A percentile compares a stretch with the other conserved stretches of the same genome.
These are phyloP conservation scores for Resseliella maxima DNA, from an alignment of 2,888 invertebrate genomes.

Conservation along the genomic window DNA sequence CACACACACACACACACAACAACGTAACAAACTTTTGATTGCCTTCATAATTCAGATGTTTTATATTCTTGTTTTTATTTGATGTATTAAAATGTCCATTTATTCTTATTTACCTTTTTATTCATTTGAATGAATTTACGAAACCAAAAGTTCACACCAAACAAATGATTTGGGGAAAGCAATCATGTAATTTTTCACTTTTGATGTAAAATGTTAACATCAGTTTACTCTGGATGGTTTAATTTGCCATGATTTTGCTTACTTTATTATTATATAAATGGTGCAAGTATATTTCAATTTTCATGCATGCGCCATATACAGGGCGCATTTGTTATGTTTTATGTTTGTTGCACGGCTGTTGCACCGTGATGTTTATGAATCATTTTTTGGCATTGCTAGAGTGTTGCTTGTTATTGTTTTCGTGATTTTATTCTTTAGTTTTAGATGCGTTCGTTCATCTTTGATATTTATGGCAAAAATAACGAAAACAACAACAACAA, in stretches of 20 bases:
- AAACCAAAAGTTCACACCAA: neutral
- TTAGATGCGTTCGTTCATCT: neutral
- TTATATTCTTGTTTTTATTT: too few relatives aligned
- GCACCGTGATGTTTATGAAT: neutral
- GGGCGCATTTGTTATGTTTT: neutral
- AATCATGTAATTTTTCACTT: too few relatives aligned
- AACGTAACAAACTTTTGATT: too few relatives aligned
- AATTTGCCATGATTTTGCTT: conserved; percentile 4
- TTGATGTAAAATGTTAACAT: too few relatives aligned
- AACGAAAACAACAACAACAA: too few relatives aligned
- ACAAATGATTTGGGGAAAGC: neutral
- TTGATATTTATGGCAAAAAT: conserved; percentile 9
- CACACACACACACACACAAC: too few relatives aligned
- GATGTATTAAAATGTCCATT: too few relatives aligned
- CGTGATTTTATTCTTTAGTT: neutral
- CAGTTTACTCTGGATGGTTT: neutral
- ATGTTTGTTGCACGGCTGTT: neutral
- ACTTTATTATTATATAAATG: conserved; percentile 10
- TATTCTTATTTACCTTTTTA: too few relatives aligned
- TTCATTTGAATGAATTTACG: neutral
- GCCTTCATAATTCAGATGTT: too few relatives aligned
- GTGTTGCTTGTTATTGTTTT: neutral
- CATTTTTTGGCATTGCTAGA: neutral
- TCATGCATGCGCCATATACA: neutral
- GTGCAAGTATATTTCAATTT: conserved; percentile 47